phyloP scores from a whole-genome alignment of 2,888 invertebrate genomes.

The Metalampra italica region DNA sequence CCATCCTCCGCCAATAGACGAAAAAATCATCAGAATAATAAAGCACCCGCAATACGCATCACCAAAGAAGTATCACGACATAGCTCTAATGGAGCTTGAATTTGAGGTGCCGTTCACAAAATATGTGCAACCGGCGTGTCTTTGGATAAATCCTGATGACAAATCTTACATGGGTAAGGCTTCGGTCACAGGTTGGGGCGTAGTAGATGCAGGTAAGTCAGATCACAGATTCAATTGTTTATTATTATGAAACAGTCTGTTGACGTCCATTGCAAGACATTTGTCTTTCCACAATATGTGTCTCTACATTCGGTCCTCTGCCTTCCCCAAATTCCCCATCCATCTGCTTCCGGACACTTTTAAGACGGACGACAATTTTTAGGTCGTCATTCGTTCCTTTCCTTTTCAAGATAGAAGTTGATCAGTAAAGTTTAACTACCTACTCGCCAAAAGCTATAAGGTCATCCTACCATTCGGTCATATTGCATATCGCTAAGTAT shows the following conservation, averaged over 20 bases:
- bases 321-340: too few relatives aligned
- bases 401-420: background rate
- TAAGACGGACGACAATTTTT: too few relatives aligned
- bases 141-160: slow-evolving; percentile 15
- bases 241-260: too few relatives aligned
- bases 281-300: too few relatives aligned
- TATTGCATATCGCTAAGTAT: too few relatives aligned
- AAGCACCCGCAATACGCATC: slow-evolving; percentile 20
- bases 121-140: slow-evolving; percentile 24
- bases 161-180: slow-evolving; percentile 11
- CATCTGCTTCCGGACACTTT: too few relatives aligned
- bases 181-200: slow-evolving; percentile 26
- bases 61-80: slow-evolving; percentile 25
- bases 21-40: slow-evolving; percentile 10
- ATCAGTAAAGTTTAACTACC: too few relatives aligned
- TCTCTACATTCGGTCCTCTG: too few relatives aligned
- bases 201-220: slow-evolving; percentile 1
- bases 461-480: too few relatives aligned
- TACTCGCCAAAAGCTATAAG: too few relatives aligned
- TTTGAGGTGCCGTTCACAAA: slow-evolving; percentile 14
- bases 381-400: too few relatives aligned
- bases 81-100: slow-evolving; percentile 25
- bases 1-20: background rate
- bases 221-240: background rate
- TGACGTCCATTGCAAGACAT: too few relatives aligned